Percentiles rank a stretch among this genome's conserved stretches.
Evolutionary conservation across 1,140 invertebrate species (phyloP).

Genomic region (Drosophila setifemur): DNA sequence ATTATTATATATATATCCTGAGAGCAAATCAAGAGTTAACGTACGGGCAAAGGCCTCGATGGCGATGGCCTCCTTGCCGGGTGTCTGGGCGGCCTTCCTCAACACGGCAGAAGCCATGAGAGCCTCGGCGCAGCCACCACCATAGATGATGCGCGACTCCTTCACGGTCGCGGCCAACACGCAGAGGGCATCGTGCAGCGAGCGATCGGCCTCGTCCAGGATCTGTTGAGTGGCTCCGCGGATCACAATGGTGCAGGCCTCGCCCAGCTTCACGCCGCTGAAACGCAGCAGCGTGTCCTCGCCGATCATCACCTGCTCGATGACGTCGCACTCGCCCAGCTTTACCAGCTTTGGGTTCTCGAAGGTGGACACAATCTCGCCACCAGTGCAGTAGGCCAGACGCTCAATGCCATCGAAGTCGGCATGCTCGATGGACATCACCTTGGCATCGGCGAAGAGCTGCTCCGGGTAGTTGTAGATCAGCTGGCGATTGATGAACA

Average conservation of each 20-base stretch:
- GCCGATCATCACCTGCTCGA: conserved; percentile 99
- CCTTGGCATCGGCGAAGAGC: conserved; percentile 97
- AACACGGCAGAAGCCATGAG: conserved; percentile 97
- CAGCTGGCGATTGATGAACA: conserved; percentile 99
- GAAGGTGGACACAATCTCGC: conserved; percentile 99
- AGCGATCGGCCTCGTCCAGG: conserved; percentile 98
- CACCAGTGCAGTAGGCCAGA: conserved; percentile 97
- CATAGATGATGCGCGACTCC: conserved; percentile 95
- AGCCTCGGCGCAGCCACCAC: conserved; percentile 97
- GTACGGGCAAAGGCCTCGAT: conserved; percentile 95
- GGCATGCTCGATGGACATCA: conserved; percentile 99
- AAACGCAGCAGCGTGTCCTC: conserved; percentile 98
- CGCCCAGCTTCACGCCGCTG: conserved; percentile 95
- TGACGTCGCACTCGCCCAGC: conserved; percentile 96
- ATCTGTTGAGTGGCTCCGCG: conserved; percentile 99
- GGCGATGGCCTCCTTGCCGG: conserved; percentile 98
- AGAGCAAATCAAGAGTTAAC: conserved; percentile 6
- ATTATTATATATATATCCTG: not conserved
- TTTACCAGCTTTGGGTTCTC: conserved; percentile 96
- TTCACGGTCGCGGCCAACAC: conserved; percentile 97
- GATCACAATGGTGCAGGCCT: conserved; percentile 98
- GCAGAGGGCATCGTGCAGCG: conserved; percentile 98
- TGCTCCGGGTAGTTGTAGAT: conserved; percentile 99
- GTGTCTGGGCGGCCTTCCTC: conserved; percentile 91
- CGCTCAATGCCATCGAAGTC: conserved; percentile 99